Conservation (phyloP, 2,888 invertebrate species). For the Melieria crassipennis region DNA sequence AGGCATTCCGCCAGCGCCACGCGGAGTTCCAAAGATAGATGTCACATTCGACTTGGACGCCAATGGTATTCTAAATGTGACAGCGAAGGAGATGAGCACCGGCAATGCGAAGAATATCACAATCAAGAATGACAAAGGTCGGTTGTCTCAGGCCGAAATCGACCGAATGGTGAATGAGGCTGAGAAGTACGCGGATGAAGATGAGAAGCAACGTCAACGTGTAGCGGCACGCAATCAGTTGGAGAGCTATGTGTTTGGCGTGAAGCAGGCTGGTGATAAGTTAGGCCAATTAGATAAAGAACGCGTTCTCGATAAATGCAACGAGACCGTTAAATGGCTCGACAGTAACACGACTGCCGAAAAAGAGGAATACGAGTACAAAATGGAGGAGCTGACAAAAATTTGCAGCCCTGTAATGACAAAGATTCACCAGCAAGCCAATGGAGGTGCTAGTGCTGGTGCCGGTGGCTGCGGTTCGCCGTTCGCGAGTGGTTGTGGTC, state of each 20-base stretch:
- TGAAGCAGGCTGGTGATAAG: conserved; percentile 75
- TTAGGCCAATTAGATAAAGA: conserved; percentile 76
- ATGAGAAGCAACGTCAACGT: conserved; percentile 75
- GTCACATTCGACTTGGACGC: conserved; percentile 85
- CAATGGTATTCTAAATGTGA: conserved; percentile 91
- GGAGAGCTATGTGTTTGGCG: conserved; percentile 75
- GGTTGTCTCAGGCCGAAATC: conserved; percentile 81
- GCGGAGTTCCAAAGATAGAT: conserved; percentile 86
- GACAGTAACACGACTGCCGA: conserved; percentile 81
- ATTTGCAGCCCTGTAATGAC: conserved; percentile 68
- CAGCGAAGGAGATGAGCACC: conserved; percentile 75
- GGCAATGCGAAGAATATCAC: conserved; percentile 78
- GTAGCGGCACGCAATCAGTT: conserved; percentile 78
- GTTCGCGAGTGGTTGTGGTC: too few species aligned
- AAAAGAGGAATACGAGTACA: conserved; percentile 77
- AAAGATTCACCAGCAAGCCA: conserved; percentile 57
- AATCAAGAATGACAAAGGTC: conserved; percentile 83
- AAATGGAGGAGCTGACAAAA: conserved; percentile 59
- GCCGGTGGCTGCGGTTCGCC: too few species aligned
- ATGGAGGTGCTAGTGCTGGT: conserved; percentile 68
- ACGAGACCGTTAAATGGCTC: conserved; percentile 76
- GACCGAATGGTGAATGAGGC: conserved; percentile 80
- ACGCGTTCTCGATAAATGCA: conserved; percentile 71
- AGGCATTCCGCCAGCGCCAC: conserved; percentile 91
- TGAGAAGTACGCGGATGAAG: conserved; percentile 77